Base-by-base conservation (phyloP, 2,888 invertebrate species). In the Dolomedes plantarius region DNA sequence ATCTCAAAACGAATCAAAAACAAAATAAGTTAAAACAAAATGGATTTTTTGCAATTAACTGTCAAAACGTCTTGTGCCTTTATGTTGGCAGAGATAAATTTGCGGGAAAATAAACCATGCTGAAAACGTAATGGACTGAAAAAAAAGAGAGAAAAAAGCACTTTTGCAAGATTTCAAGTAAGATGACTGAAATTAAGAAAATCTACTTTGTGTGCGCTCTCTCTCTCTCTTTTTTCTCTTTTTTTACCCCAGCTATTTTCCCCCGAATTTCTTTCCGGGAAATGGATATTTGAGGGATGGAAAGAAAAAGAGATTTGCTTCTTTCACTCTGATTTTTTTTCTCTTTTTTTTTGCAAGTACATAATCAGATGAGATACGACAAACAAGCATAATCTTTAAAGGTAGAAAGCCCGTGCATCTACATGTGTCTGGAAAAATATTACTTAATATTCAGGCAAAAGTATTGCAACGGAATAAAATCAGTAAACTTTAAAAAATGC, bases 51-150 rank as follows among this genome's bases (percentile, higher is more conserved):
- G 23, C 56, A 56, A 56, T 56, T 56, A 56, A 56, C 56, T 56
- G 56, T 23, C 56, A 56, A 56, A 56, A 56, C 56, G 56, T 56
- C 56, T 56, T 56, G 19, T 46, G 46, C 46, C n/a, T 46, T 46
- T 46, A 46, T 7, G 46, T 46, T 16, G 46, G 46, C 46, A 46
- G 46, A 16, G 46, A 46, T 46, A 46, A 46, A 46, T 46, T 46
- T 46, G 46, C 46, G 46, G 9, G 16, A 16, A 46, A 16, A 7
- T 7, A 46, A 46, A 7, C 13, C 46, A 46, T 16, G 16, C 13
- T 7, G 46, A 46, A 46, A 46, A 46, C 16, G 16, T 46, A 46
- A 46, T 46, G 46, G 46, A 46, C 46, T 46, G 46, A 46, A 46
- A 46, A 46, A 16, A 46, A 46, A 46, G 16, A 36, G 36, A 46